phyloP scores from a whole-genome alignment of 2,113 vertebrate species.

The zebrafish (Danio rerio) region GRCz12tu NC_133190.1:5606501-5607000 shows the following conservation, averaged over 20 bases:
- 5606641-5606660: conserved; percentile 49
- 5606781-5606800: not conserved
- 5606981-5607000: too few relatives aligned
- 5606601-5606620: conserved; percentile 52
- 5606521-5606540: conserved; percentile 13
- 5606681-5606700: not conserved
- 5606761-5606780: not conserved
- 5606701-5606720: conserved; percentile 11
- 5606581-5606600: conserved; percentile 31
- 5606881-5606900: too few relatives aligned
- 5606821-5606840: not conserved
- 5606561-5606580: conserved; percentile 25
- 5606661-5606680: not conserved
- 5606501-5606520: conserved; percentile 3
- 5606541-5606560: conserved; percentile 41
- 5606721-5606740: not conserved
- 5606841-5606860: too few relatives aligned
- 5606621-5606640: not conserved
- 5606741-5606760: not conserved
- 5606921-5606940: too few relatives aligned
- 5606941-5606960: too few relatives aligned
- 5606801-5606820: not conserved
- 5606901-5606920: too few relatives aligned
- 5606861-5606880: too few relatives aligned
- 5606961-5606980: too few relatives aligned